Evolutionary conservation across 2,797 vertebrate species (phyloP), one percentile per base, ranked within the genome.

Genomic region (Petrocephalus schoutedeni): DNA sequence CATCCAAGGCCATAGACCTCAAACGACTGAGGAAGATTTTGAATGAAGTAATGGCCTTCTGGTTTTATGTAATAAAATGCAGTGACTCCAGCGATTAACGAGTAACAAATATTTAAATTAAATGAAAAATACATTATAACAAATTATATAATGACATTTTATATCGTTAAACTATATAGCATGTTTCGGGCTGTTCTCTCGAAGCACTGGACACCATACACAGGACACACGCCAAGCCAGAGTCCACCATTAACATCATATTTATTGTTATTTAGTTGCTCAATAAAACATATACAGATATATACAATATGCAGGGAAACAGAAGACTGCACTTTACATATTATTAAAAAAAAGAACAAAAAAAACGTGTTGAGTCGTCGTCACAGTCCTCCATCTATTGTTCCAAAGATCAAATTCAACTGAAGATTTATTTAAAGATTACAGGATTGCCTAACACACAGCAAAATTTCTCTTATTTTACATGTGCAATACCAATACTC

Each of bases 211-310:
- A 74, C 83, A 23, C 49, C 5, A 36, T 32, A 67, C 23, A 32
- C 61, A 67, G 61, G 12, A 28, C 74, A 58, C 86, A 53, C 77
- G 1, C 7, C 19, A 21, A 9, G 19, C 7, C 41, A 21, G 77
- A 89, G 89, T 88, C 89, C 97, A 98, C 97, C 97, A 97, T 98
- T 98, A 97, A 97, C 97, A 93, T 98, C 97, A 98, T 98, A 98
- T 99, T 99, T 99, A 99, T 98, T 99, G 98, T 98, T 97, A 98
- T 98, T 98, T 97, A 97, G 97, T 97, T 97, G 98, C 96, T 98
- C 97, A 97, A 97, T 98, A 98, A 98, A 98, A 99, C 98, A 99
- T 99, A 98, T 99, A 98, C 98, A 99, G 96, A 96, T 99, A 99
- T 99, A 97, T 99, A 99, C 98, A 99, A 97, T 98, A 98, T 98